Evolutionary conservation across 1,140 invertebrate genomes (phyloP), one percentile per base, ranked within the genome.

Genomic region (Drosophila ogumai): DNA sequence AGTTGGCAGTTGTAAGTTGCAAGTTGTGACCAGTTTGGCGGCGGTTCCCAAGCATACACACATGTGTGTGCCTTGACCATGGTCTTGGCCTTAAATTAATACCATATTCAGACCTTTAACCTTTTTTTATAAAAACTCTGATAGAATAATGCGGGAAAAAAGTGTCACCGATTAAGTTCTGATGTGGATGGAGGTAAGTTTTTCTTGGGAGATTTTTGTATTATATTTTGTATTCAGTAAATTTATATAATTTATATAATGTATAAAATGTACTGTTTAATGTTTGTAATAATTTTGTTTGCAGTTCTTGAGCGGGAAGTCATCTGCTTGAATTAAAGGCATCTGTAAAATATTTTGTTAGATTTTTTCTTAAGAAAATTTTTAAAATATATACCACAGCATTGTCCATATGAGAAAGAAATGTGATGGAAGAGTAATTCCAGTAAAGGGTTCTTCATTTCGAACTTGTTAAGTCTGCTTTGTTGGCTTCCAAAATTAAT

Each of bases 31-130:
- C 52, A 55, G 52, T 55, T 55, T 55, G 34, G 7, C 52, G 34
- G 34, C 36, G 28, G 43, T 68, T 71, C 41, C 68, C 67, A 71
- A 71, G 49, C 65, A 57, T 7, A 34, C 54, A 57, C 28, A 59
- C 36, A 59, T 69, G 41, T 65, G 41, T 65, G 65, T 67, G 50
- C 49, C 66, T 38, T 52, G 66, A 66, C 66, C 67, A 40, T 55
- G 67, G 25, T 28, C 13, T 34, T 47, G 65, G 43, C 15, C 19
- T 28, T 34, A 34, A 65, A 25, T 40, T 34, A 31, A 40, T 47
- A 19, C 25, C 22, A 34, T 36, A 28, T 6, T 28, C 9, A 4
- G 6, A 28, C 56, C 19, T 36, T 55, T 38, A 10, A 55, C 52
- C 50, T 22, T 55, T 22, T 17, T 31, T 28, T 28, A 55, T 55